Base-by-base conservation (phyloP, 2,797 vertebrate species). In the Dicrostonyx torquatus region DNA sequence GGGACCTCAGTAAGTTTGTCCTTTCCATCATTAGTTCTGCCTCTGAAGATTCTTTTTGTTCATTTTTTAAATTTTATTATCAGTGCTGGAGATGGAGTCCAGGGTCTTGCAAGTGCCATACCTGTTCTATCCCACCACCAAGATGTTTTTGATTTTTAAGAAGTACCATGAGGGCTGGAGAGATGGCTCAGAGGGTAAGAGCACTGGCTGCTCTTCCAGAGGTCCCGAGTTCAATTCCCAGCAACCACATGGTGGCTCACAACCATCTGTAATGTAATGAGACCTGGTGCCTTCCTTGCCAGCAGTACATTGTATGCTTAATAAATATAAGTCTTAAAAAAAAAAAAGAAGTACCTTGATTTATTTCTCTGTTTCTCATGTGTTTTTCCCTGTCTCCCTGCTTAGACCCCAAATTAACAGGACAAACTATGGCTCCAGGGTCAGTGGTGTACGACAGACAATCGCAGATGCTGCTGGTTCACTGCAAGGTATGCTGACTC, bases 401-500 rank as follows among this genome's bases (percentile, higher is more conserved):
- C 9, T 96, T 96, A 99, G 98, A 96, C 96, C 88, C 91, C 34
- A 87, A 84, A 85, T 37, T 97, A 50, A 96, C 79, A 91, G 88
- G 94, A 91, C 58, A 90, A 66, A 75, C 89, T 68, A 53, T 97
- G 62, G 89, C 97, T 73, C 99, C 99, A 18, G 99, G 99, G 37
- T 99, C 98, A 2, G 78, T 99, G 0, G 92, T 97, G 2, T 99
- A 98, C 96, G 98, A 98, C 93, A 99, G 98, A 97, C 97, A 96
- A 37, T 98, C 98, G 13, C 98, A 99, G 12, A 98, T 94, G 0
- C 94, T 99, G 96, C 92, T 99, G 58, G 99, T 99, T 95, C 96
- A 97, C 89, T 99, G 99, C 98, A 99, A 99, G 99, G 99, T 99
- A 97, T 53, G 90, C 55, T 93, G 94, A 50, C 0, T 88, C 94